Base-by-base conservation (phyloP, 2,888 invertebrate species). In the Calephelis perditalis region DNA sequence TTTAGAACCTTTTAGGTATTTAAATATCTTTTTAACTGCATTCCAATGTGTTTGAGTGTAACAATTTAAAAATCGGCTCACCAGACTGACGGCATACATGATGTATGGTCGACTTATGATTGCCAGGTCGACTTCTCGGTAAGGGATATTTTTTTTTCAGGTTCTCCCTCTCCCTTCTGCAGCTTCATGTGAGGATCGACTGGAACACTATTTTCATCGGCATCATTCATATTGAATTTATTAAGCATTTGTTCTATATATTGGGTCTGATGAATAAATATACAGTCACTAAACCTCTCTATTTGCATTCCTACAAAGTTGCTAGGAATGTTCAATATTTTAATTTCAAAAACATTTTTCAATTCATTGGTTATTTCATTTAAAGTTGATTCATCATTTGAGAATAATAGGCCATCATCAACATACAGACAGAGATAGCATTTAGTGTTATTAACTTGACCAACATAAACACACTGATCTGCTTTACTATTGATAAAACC, bases 261-360 rank as follows among this genome's bases (percentile, higher is more conserved):
- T 56, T 63, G 60, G 6, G 59, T 55, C 37, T 65, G 65, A 58
- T 63, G 62, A 40, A 63, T 61, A 46, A 62, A 62, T 9, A 65
- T 61, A n/a, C 12, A 55, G 0, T 63, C 57, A 11, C 11, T 61
- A 45, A 15, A 47, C 57, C 9, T 56, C 44, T 63, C 60, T 15
- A 64, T 66, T 62, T 64, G 61, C 62, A 66, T 64, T 7, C 65
- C 67, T 7, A 66, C 63, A 63, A 63, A 65, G 37, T 61, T 62
- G 3, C 9, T 60, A n/a, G 36, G 40, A 15, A 12, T 26, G 44
- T 26, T 43, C 6, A 45, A 63, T 61, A 57, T n/a, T 63, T 67
- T 65, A 6, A 67, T 11, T 35, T 66, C 59, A 85, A 84, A 77
- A 36, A 10, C 43, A 6, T 37, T 56, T 56, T 8, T 56, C 15